phyloP scores from a whole-genome alignment of 2,113 vertebrate species.

The Oreochromis spilurus region DNA sequence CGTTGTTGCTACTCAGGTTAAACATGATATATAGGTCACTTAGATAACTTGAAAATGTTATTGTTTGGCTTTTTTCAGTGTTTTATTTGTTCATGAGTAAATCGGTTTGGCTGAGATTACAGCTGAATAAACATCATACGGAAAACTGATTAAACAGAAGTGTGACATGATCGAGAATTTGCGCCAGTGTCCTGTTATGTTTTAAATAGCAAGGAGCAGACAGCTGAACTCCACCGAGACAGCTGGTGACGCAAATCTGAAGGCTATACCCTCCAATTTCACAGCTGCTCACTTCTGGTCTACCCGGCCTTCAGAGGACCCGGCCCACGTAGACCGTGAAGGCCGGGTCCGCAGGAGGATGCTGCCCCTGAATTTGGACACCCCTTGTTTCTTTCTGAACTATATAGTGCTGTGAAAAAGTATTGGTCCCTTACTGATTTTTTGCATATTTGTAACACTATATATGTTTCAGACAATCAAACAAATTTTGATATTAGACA shows the following conservation, averaged over 20 bases:
- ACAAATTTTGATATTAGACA: not conserved
- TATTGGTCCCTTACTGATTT: not conserved
- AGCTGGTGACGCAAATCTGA: not conserved
- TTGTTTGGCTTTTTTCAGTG: not conserved
- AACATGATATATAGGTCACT: not conserved
- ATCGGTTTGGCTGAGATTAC: not conserved
- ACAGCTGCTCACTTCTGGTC: not conserved
- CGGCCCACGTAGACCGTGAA: not conserved
- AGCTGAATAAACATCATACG: not conserved
- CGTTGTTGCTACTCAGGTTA: not conserved
- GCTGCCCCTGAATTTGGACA: not conserved
- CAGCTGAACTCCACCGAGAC: not conserved
- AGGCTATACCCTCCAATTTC: not conserved
- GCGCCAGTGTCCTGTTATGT: not conserved
- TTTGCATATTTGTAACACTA: not conserved
- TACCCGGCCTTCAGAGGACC: rapidly evolving
- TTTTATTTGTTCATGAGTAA: not conserved
- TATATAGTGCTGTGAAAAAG: not conserved
- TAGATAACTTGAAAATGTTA: not conserved
- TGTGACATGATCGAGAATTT: not conserved
- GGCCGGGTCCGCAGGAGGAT: not conserved
- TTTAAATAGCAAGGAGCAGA: not conserved
- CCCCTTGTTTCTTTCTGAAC: not conserved
- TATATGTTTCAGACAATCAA: not conserved
- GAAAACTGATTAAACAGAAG: not conserved